Conservation (phyloP, 2,113 vertebrate species). For the Periophthalmodon schlosseri region DNA sequence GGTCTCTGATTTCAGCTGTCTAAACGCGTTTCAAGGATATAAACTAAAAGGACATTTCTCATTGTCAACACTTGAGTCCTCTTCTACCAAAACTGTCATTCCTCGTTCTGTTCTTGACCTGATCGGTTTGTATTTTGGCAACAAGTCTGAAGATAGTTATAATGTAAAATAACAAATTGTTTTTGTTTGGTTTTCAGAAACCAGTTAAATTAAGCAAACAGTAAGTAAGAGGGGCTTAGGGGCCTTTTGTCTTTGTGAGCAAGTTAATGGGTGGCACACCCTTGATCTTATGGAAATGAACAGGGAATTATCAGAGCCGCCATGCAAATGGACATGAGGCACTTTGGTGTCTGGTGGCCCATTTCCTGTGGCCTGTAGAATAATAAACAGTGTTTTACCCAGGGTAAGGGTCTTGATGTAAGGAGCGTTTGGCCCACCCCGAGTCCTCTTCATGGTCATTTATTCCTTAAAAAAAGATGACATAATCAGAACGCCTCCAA, state of each 20-base stretch:
- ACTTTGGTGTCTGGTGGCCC: constrained; percentile 78
- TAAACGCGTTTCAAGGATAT: constrained; percentile 64
- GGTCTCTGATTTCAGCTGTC: constrained; percentile 64
- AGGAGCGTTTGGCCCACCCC: constrained; percentile 73
- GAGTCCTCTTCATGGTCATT: constrained; percentile 69
- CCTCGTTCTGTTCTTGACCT: constrained; percentile 58
- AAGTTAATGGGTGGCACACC: constrained; percentile 75
- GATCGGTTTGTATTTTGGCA: constrained; percentile 63
- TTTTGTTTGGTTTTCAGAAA: constrained; percentile 58
- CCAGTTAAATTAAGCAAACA: constrained; percentile 52
- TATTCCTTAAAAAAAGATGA: constrained; percentile 77
- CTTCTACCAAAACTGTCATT: constrained; percentile 56
- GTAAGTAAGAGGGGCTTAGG: constrained; percentile 60
- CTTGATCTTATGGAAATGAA: constrained; percentile 80
- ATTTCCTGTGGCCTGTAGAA: constrained; percentile 75
- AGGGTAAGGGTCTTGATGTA: constrained; percentile 77
- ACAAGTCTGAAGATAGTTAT: constrained; percentile 41
- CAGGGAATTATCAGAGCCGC: constrained; percentile 73
- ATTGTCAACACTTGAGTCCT: constrained; percentile 62
- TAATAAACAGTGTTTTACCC: constrained; percentile 75
- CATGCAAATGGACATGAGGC: constrained; percentile 79
- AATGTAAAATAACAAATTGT: constrained; percentile 46
- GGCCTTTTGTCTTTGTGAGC: constrained; percentile 75
- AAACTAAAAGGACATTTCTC: constrained; percentile 66
- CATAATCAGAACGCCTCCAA: constrained; percentile 41